Base-by-base conservation (phyloP, 2,113 vertebrate species). In the Motacilla tschutschensis region DNA sequence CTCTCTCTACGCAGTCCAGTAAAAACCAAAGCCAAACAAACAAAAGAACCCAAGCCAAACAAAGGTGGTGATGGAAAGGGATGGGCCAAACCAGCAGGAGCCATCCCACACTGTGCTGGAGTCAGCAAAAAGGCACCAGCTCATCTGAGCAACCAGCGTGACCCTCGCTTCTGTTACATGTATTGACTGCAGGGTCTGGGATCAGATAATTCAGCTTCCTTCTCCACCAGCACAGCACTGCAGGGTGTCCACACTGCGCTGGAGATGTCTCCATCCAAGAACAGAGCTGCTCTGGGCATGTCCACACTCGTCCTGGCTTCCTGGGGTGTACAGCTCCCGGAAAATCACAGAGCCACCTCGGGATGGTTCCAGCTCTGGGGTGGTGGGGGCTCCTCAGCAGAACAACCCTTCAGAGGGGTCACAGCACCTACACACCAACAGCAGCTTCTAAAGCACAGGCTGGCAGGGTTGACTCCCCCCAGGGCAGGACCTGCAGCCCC, bases 11-110 rank as follows among this genome's bases (percentile, higher is more conserved):
- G 3, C 58, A 19, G 46, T 8, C 81, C 91, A 93, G 66, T 5
- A 60, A 84, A 93, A 93, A 51, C 29, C 53, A 33, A 73, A 73
- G 14, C 1, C 64, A 83, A 93, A 43, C 54, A 89, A 94, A 93
- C 51, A 73, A 11, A 33, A 26, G 71, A 79, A 55, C 40, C 17
- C 75, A 79, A 88, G 79, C 40, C 71, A 87, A 81, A 62, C 22
- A 62, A 47, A 78, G 67, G 59, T 70, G 40, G 0, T 55, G 83
- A 66, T 70, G 29, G 86, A 55, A 84, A 55, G 36, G 63, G 62
- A 36, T 2, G 14, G 75, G 83, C 58, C 80, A 86, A 65, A 62
- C 4, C 78, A 79, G 85, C 80, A 73, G 85, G 90, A 88, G 66
- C 57, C 51, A 40, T 31, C 83, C 85, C 87, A 59, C 47, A 3